phyloP scores from a whole-genome alignment of 2,113 vertebrate species.

The Epinephelus cyanopodus region DNA sequence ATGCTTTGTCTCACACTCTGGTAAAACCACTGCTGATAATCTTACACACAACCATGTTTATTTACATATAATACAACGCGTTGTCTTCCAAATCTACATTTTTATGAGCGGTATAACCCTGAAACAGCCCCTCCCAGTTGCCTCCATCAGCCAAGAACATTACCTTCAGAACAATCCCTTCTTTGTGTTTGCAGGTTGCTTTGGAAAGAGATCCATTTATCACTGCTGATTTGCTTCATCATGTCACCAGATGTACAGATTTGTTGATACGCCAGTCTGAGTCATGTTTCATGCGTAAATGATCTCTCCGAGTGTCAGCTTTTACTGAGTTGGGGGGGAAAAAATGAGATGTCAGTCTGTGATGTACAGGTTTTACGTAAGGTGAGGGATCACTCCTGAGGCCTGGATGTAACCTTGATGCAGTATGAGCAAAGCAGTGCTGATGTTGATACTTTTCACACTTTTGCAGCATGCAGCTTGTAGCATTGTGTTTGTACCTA shows the following conservation, averaged over 20 bases:
- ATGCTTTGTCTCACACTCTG: neutral
- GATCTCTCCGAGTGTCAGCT: neutral
- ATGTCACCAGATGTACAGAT: neutral
- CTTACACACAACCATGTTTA: neutral
- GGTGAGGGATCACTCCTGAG: neutral
- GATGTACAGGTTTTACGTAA: neutral
- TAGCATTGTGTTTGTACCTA: neutral
- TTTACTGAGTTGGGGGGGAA: neutral
- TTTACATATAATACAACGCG: neutral
- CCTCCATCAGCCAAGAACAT: neutral
- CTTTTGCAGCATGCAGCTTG: neutral
- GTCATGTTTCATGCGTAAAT: constrained; percentile 19
- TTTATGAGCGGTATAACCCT: neutral
- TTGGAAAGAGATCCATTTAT: constrained; percentile 2
- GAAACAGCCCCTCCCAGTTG: neutral
- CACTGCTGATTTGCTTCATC: constrained; percentile 1
- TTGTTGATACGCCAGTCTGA: neutral
- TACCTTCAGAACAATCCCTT: constrained; percentile 5
- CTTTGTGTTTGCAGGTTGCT: constrained; percentile 24
- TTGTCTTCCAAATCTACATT: neutral
- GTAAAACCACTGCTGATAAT: neutral
- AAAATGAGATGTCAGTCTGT: neutral
- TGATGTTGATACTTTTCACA: neutral
- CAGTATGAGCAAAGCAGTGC: neutral
- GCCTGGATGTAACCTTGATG: neutral